Evolutionary conservation across 2,113 vertebrate species (phyloP), one percentile per base, ranked within the genome.

Genomic region (Cryptoleucopteryx plumbea): DNA sequence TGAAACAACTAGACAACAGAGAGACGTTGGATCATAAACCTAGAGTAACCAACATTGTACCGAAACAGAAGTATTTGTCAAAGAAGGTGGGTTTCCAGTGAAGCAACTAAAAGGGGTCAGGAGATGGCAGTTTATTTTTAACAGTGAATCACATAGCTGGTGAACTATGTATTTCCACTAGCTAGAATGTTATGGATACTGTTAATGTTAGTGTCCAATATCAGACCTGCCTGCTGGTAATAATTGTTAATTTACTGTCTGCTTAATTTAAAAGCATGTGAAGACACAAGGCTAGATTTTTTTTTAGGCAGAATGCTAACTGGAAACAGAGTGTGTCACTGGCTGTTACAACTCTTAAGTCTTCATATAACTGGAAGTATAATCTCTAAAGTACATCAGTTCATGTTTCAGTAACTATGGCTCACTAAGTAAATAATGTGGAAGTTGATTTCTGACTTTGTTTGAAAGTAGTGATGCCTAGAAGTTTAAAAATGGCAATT

Each of bases 31-130:
- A 99, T 97, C 99, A 98, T 96, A 99, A 99, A 98, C 99, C 98
- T 62, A 99, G 99, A 94, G 98, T 99, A 97, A 98, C 98, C 97
- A 99, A 98, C 94, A 98, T 99, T 65, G 95, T 98, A 95, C 98
- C 99, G 81, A 99, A 98, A 98, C 99, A 99, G 98, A 99, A 99
- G 98, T 99, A 99, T 98, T 99, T 99, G 56, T 99, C 99, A 98
- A 99, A 99, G 98, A 99, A 99, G 99, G 99, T 99, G 95, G 85
- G 98, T 96, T 95, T 88, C 79, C 75, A 92, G 59, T 95, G 88
- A 97, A 92, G 43, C 94, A 55, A 67, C 48, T 74, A 50, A 67
- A 75, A 62, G 86, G 70, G 42, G 32, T 66, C 45, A 79, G 38
- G 88, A 77, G 38, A 11, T 82, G 48, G 81, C 58, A 32, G 82